Evolutionary conservation across 2,797 vertebrate species (phyloP).

Genomic region (Artibeus jamaicensis): DNA sequence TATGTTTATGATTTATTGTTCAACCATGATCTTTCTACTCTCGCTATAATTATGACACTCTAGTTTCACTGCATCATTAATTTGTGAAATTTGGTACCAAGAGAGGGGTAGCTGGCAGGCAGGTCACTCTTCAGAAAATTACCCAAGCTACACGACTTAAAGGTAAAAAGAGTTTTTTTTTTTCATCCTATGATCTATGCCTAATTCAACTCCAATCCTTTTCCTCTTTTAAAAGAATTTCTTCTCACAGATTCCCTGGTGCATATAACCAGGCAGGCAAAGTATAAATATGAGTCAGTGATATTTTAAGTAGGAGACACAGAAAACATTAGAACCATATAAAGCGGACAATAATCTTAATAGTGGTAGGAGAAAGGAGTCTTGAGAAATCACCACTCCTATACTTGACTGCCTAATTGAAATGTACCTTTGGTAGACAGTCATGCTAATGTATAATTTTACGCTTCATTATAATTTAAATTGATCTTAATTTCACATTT

Average conservation of each 20-base stretch:
- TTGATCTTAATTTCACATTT: not conserved
- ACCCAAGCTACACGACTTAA: not conserved
- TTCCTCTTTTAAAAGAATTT: not conserved
- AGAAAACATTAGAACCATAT: not conserved
- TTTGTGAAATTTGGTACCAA: not conserved
- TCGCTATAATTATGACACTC: not conserved
- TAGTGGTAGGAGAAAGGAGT: not conserved
- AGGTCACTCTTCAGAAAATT: not conserved
- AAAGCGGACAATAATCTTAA: not conserved
- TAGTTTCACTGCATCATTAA: not conserved
- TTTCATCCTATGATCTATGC: not conserved
- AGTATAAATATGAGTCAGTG: not conserved
- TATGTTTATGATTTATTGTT: constrained; percentile 1
- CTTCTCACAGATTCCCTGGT: not conserved
- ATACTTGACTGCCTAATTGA: not conserved
- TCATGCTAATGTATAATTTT: not conserved
- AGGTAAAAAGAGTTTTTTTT: not conserved
- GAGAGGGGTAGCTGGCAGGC: not conserved
- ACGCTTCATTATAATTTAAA: not conserved
- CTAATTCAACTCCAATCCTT: not conserved
- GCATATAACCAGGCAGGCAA: not conserved
- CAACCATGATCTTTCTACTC: not conserved
- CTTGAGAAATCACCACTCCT: not conserved
- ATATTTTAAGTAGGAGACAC: not conserved
- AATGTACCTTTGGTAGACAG: not conserved